These are phyloP conservation scores for Andricus curvator DNA, from an alignment of 2,888 invertebrate species.

Conservation along the genomic window DNA sequence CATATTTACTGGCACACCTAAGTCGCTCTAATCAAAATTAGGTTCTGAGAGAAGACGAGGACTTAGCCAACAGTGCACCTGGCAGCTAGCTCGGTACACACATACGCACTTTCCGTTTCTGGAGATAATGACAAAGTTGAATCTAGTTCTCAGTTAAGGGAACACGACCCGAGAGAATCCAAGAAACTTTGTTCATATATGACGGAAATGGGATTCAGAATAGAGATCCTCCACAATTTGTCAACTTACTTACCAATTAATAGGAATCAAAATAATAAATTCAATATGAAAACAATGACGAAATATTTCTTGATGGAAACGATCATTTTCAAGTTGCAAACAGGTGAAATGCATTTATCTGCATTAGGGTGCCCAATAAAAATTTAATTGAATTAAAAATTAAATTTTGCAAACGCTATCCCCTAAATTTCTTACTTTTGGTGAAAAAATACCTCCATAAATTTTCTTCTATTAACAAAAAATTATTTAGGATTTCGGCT, in stretches of 20 bases:
- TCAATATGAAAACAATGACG: too few relatives aligned
- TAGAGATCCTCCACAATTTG: neutral
- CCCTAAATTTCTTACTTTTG: too few relatives aligned
- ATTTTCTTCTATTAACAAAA: too few relatives aligned
- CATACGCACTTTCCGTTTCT: neutral
- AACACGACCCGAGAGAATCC: neutral
- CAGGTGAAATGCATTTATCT: too few relatives aligned
- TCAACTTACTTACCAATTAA: neutral
- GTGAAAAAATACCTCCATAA: too few relatives aligned
- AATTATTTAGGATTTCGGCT: too few relatives aligned
- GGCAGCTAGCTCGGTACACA: neutral
- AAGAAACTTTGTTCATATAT: neutral
- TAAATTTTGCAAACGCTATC: too few relatives aligned
- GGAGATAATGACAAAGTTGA: slow-evolving; percentile 14
- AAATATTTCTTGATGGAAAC: too few relatives aligned
- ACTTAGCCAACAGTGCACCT: slow-evolving; percentile 50
- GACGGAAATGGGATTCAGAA: neutral
- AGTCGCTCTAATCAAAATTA: slow-evolving; percentile 46
- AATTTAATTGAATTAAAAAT: too few relatives aligned
- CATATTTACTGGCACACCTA: slow-evolving; percentile 55
- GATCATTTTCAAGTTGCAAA: too few relatives aligned
- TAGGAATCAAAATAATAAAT: neutral
- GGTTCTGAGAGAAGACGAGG: slow-evolving; percentile 48
- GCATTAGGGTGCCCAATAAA: too few relatives aligned
- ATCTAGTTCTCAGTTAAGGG: neutral